Conservation (phyloP, 2,113 vertebrate genomes). For the Ceratotherium simum region DNA sequence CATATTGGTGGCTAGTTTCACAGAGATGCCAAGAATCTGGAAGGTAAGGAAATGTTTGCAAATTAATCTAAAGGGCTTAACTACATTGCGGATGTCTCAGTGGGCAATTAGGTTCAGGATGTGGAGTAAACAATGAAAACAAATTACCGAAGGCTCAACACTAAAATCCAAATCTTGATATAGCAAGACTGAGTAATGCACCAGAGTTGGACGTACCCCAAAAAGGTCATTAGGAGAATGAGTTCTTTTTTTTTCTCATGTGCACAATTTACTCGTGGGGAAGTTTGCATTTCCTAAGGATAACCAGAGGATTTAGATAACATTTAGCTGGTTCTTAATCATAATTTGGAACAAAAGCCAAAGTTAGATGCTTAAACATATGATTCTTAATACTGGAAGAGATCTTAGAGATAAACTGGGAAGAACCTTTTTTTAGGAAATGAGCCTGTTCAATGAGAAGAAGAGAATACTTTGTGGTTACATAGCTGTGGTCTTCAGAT, state of each 20-base stretch:
- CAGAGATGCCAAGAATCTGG: conserved; percentile 29
- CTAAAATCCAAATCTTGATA: conserved; percentile 21
- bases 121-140: conserved; percentile 52
- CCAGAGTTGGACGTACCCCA: background rate
- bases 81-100: background rate
- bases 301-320: background rate
- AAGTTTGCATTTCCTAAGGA: conserved; percentile 42
- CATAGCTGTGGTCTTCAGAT: background rate
- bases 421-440: background rate
- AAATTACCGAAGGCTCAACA: background rate
- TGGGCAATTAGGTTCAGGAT: conserved; percentile 30
- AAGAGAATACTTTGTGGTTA: background rate
- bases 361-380: background rate
- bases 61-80: conserved; percentile 57
- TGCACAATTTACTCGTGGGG: background rate
- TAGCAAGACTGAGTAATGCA: background rate
- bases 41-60: conserved; percentile 44
- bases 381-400: background rate
- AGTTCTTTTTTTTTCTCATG: background rate
- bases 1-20: background rate
- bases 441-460: background rate
- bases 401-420: background rate
- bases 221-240: conserved; percentile 65
- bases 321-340: conserved; percentile 25
- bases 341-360: conserved; percentile 43